Evolutionary conservation across 2,797 vertebrate species (phyloP).

Genomic region (Cuculus canorus): DNA sequence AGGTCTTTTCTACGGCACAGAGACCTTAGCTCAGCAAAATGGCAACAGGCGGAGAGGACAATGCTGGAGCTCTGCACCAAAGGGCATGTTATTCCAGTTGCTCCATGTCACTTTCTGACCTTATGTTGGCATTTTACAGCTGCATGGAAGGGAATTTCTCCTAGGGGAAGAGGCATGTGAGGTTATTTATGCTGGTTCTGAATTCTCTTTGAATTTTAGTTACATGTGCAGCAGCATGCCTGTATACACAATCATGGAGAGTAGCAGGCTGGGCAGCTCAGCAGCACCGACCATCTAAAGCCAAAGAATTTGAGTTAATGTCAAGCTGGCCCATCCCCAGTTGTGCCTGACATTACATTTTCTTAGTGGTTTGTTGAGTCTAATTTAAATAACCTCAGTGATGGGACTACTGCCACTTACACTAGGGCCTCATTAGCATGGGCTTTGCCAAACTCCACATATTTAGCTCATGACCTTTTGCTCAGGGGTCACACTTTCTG

Average conservation of each 20-base stretch:
- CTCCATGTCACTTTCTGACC: background rate
- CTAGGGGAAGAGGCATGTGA: background rate
- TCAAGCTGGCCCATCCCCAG: background rate
- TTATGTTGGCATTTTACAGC: background rate
- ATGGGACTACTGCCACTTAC: background rate
- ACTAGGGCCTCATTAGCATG: background rate
- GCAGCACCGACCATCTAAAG: background rate
- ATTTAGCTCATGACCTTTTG: slow-evolving; percentile 9
- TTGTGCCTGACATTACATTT: background rate
- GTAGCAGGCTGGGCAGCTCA: background rate
- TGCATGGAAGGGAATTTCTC: background rate
- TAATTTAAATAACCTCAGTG: background rate
- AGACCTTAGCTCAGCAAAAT: background rate
- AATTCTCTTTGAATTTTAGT: background rate
- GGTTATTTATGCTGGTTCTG: background rate
- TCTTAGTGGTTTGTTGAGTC: background rate
- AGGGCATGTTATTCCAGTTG: background rate
- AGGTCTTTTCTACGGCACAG: background rate
- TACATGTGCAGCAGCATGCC: fast-evolving
- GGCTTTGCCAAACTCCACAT: background rate
- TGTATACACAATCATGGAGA: background rate
- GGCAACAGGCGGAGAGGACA: background rate
- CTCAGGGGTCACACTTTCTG: background rate
- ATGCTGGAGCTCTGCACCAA: background rate
- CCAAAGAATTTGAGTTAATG: background rate